Percentiles rank a stretch among this genome's conserved stretches.
Conservation (phyloP, 37 sponge, comb jelly and placozoan genomes). For the Halichondria panicea region DNA sequence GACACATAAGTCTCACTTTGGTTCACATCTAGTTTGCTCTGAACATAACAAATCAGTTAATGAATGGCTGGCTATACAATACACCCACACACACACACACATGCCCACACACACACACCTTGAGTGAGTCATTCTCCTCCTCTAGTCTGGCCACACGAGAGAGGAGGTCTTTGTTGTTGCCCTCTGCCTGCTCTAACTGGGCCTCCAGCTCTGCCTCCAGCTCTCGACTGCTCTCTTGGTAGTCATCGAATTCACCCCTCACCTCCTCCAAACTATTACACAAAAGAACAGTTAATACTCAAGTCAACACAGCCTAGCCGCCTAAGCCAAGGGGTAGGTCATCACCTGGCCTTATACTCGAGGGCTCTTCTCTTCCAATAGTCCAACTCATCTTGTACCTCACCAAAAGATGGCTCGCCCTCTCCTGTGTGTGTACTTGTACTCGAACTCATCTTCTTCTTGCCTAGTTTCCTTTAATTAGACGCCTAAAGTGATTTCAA, state of each 20-base stretch:
- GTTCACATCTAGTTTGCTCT: slow-evolving; percentile 74
- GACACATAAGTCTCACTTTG: slow-evolving; percentile 78
- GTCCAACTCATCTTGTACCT: slow-evolving; percentile 59
- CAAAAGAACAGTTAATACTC: slow-evolving; percentile 1
- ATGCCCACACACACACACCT: slow-evolving; percentile 51
- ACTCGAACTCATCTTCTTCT: slow-evolving; percentile 1
- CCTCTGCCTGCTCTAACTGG: slow-evolving; percentile 89
- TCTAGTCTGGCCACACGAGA: slow-evolving; percentile 62
- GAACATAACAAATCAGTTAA: not conserved
- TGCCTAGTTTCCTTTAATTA: not conserved
- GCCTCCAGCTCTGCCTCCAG: slow-evolving; percentile 93
- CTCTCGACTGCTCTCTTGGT: slow-evolving; percentile 88
- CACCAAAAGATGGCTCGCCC: slow-evolving; percentile 21
- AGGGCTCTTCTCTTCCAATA: slow-evolving; percentile 82
- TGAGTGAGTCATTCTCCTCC: slow-evolving; percentile 83
- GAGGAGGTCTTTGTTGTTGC: slow-evolving; percentile 68
- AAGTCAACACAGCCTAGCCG: not conserved
- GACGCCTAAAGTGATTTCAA: no score
- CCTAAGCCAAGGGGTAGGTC: not conserved
- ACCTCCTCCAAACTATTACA: slow-evolving; percentile 72
- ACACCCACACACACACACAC: not conserved
- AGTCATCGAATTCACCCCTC: slow-evolving; percentile 88
- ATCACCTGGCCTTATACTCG: slow-evolving; percentile 58
- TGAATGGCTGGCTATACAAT: not conserved
- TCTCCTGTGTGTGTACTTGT: slow-evolving; percentile 5